These are phyloP conservation scores for Elysia crispata DNA, from an alignment of 2,888 invertebrate genomes.

Conservation along the genomic window DNA sequence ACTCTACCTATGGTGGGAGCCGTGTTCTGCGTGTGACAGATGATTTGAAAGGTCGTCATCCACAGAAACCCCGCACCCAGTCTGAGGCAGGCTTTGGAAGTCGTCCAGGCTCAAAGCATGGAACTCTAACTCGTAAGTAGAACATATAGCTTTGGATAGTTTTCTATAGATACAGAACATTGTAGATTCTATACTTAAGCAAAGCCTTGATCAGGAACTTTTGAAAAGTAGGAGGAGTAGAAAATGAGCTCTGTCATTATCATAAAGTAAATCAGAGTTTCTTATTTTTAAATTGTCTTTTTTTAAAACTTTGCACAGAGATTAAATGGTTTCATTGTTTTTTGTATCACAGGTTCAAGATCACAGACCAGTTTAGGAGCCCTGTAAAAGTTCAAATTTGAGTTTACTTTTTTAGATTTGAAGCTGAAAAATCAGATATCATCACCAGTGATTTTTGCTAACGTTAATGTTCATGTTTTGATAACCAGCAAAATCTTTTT, in stretches of 20 bases:
- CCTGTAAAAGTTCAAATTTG: conserved; percentile 52
- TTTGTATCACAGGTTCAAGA: conserved; percentile 57
- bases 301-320: not conserved
- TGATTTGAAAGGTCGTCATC: conserved; percentile 68
- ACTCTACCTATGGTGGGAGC: conserved; percentile 57
- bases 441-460: too few species aligned
- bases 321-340: conserved; percentile 17
- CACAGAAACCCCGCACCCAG: conserved; percentile 57
- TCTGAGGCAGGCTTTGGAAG: conserved; percentile 65
- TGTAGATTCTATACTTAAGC: too few species aligned
- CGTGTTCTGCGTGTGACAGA: conserved; percentile 66
- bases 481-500: too few species aligned
- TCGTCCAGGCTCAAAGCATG: conserved; percentile 57
- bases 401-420: too few species aligned
- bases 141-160: not conserved
- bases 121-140: conserved; percentile 68
- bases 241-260: too few species aligned
- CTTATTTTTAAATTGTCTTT: too few species aligned
- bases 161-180: too few species aligned
- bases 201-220: too few species aligned
- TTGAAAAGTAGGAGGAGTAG: too few species aligned
- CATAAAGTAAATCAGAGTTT: too few species aligned
- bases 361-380: conserved; percentile 62
- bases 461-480: too few species aligned
- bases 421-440: too few species aligned